Base-by-base conservation (phyloP, 2,888 invertebrate genomes). In the Sinopyrophorus schimmeli region DNA sequence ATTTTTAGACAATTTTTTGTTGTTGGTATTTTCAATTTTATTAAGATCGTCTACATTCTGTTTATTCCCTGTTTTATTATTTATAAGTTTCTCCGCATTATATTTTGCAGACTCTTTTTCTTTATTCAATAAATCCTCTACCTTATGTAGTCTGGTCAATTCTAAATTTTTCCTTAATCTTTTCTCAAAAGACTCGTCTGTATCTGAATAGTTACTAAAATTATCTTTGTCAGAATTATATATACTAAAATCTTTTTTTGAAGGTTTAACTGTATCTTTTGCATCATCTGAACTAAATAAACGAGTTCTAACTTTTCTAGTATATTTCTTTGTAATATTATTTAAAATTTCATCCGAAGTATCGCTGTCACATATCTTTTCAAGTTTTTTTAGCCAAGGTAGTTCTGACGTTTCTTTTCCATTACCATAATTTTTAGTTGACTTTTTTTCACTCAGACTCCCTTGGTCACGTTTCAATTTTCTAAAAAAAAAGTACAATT, bases 321-420 rank as follows among this genome's bases (percentile, higher is more conserved):
- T 17, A 3, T 17, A 3, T 6, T 10, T 5, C 2, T 10, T 16
- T 3, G 4, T 2, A 18, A 18, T 2, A n/a, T 18, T 5, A 1
- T 39, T 28, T 9, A 24, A 16, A 15, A n/a, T 46, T 10, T 31
- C 2, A 11, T 47, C 30, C 12, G 31, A 20, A 17, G 52, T 54
- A 30, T 69, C 69, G 15, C 67, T 59, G 58, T 71, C 69, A 51
- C 67, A 66, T 3, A 70, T 27, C 31, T 54, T 38, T 47, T 64
- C 60, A 3, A 67, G 39, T 50, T 49, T 57, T 16, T 55, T 10
- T 1, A 46, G 17, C 57, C 60, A 63, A n/a, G 67, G 65, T 4
- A 67, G 64, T 42, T 62, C 56, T 5, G 5, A 2, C 3, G n/a
- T 1, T 7, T 1, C 4, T 11, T 20, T 20, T 7, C n/a, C 50